Evolutionary conservation across 1,140 invertebrate genomes (phyloP).

Genomic region (Hypsibius dujardini): DNA sequence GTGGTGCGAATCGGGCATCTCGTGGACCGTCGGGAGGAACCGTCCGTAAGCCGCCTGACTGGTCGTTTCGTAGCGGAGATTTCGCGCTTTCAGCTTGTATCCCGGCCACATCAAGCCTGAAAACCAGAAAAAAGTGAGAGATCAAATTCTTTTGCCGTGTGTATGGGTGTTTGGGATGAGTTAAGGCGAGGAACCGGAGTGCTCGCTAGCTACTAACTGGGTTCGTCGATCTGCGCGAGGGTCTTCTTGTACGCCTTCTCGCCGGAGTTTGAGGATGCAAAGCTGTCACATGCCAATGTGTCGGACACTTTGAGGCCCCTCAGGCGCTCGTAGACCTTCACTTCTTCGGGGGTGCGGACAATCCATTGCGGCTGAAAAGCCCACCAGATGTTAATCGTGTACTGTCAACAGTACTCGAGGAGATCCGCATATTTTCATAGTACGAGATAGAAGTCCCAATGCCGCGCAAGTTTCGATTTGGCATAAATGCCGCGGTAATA

Average conservation of each 20-base stretch:
- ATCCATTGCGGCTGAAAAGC: slow-evolving; percentile 8
- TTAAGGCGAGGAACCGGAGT: too few species aligned
- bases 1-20: slow-evolving; percentile 3
- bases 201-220: too few species aligned
- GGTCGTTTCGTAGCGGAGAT: slow-evolving; percentile 7
- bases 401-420: background rate
- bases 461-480: too few species aligned
- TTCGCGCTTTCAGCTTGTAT: background rate
- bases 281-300: background rate
- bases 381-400: background rate
- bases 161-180: too few species aligned
- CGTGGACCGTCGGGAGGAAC: background rate
- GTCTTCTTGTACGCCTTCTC: background rate
- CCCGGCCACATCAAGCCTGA: background rate
- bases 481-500: too few species aligned
- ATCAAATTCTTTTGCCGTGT: too few species aligned
- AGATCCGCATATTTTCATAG: too few species aligned
- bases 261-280: too few species aligned
- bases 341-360: background rate
- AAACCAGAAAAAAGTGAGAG: background rate
- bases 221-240: background rate
- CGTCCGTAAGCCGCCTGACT: slow-evolving; percentile 12
- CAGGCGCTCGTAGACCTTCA: background rate
- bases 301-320: background rate
- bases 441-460: too few species aligned